Evolutionary conservation across 2,113 vertebrate genomes (phyloP).

Genomic region (Gobiocypris rarus): DNA sequence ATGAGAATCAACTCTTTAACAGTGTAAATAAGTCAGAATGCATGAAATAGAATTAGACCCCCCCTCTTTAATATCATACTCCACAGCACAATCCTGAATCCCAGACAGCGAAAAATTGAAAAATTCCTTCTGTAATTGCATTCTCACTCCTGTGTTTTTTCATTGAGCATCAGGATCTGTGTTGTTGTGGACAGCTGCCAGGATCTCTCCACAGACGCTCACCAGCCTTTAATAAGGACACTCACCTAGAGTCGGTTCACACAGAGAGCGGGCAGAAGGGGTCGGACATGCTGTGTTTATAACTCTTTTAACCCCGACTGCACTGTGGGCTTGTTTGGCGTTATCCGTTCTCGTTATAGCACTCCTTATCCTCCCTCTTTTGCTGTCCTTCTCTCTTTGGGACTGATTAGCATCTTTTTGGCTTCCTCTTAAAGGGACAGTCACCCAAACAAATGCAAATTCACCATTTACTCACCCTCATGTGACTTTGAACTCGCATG

Average conservation of each 20-base stretch:
- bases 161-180: neutral
- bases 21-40: too few relatives aligned
- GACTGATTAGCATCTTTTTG: conserved; percentile 21
- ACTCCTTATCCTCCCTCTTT: conserved; percentile 18
- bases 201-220: conserved; percentile 35
- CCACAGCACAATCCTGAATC: neutral
- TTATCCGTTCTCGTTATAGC: conserved; percentile 20
- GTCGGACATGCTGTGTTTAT: conserved; percentile 1
- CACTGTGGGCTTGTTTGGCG: conserved; percentile 2
- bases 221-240: conserved; percentile 52
- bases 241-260: conserved; percentile 45
- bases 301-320: conserved; percentile 17
- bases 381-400: conserved; percentile 29
- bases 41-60: too few relatives aligned
- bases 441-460: neutral
- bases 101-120: conserved; percentile 10
- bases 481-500: too few relatives aligned
- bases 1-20: too few relatives aligned
- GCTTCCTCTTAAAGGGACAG: neutral
- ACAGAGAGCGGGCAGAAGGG: conserved; percentile 19
- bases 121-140: conserved; percentile 36
- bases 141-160: neutral
- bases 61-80: neutral
- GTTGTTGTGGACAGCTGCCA: conserved; percentile 34
- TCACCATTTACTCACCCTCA: neutral